Evolutionary conservation across 2,888 invertebrate genomes (phyloP), one percentile per base, ranked within the genome.

Genomic region (Pheosia tremula): DNA sequence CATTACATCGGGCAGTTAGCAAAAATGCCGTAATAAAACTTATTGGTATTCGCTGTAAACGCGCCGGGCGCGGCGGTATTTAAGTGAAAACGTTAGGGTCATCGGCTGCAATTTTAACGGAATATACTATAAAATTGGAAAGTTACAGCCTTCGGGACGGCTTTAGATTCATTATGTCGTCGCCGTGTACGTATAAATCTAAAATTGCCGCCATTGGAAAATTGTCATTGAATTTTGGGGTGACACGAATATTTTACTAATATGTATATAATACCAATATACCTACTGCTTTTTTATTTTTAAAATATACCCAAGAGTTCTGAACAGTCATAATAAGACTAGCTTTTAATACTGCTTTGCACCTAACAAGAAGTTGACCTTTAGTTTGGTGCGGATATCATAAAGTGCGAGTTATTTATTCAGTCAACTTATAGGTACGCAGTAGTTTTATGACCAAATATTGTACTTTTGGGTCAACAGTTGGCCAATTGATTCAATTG

Each of bases 401-500:
- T 49, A 36, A 53, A 45, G 61, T 36, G 56, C 38, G 47, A n/a
- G 24, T 24, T 47, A 5, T 47, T 24, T 49, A 38, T 49, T 50
- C 62, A 64, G 64, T 63, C 64, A 58, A 55, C 41, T 59, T 59
- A 38, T 56, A 64, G 52, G 24, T 24, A 24, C 66, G 60, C 57
- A 59, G 57, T 24, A 63, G 59, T 56, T 62, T 61, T 54, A 61
- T 57, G 57, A 37, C 55, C 45, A 52, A 63, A 61, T 69, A 64
- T 57, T 60, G 56, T 59, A 66, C 56, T 77, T 73, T 62, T 60
- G 62, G 71, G 68, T 71, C 73, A 77, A 59, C 58, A 57, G 60
- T 24, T 24, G 68, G 61, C 62, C 56, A 67, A 61, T 70, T 69
- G 60, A 74, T 71, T 69, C 66, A 71, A 68, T 71, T 61, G 61